These are phyloP conservation scores for Centropristis striata DNA, from an alignment of 2,113 vertebrate genomes.

Conservation along the genomic window DNA sequence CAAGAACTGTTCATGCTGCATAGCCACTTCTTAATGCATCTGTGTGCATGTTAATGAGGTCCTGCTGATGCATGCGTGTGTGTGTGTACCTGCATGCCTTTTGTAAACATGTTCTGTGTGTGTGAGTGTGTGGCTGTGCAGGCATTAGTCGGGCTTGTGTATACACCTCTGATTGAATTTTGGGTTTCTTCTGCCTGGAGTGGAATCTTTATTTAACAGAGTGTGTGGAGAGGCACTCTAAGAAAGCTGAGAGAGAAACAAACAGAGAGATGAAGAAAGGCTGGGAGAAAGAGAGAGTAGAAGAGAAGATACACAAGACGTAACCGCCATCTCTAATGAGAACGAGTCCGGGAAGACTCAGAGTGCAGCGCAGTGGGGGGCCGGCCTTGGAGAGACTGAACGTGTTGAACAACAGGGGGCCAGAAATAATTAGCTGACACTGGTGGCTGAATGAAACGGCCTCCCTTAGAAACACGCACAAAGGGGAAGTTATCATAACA, in stretches of 20 bases:
- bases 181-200: constrained; percentile 57
- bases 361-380: constrained; percentile 47
- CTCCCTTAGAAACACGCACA: constrained; percentile 54
- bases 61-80: not conserved
- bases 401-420: constrained; percentile 66
- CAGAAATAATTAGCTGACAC: constrained; percentile 78
- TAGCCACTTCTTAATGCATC: not conserved
- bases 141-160: constrained; percentile 46
- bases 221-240: constrained; percentile 59
- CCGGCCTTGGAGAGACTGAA: constrained; percentile 39
- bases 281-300: constrained; percentile 14
- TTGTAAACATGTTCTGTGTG: constrained; percentile 5
- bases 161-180: constrained; percentile 59
- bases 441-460: constrained; percentile 62
- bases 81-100: constrained; percentile 8
- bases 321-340: constrained; percentile 66
- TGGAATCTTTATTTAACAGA: constrained; percentile 59
- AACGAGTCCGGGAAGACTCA: constrained; percentile 43
- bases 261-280: constrained; percentile 29
- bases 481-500: constrained; percentile 68
- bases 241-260: constrained; percentile 53
- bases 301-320: constrained; percentile 22
- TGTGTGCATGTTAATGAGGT: constrained; percentile 1
- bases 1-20: not conserved
- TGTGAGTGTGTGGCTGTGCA: constrained; percentile 8